Conservation (phyloP, 1,140 invertebrate genomes). For the Cryptotermes secundus region DNA sequence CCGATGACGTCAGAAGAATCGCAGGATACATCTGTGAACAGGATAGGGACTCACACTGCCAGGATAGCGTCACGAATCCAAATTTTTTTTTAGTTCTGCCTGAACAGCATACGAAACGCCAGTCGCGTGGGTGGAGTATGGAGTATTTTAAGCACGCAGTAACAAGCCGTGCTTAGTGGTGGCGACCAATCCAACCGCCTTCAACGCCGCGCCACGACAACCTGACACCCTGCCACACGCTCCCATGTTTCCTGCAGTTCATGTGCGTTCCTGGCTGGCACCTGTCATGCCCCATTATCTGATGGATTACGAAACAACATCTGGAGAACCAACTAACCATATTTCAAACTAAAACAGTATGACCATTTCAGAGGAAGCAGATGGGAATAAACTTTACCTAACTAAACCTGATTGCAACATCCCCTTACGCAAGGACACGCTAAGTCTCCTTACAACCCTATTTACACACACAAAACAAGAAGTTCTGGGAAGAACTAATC, state of each 20-base stretch:
- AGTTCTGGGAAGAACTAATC: too few species aligned
- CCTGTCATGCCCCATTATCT: background rate
- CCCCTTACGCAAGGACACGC: too few species aligned
- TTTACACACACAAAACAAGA: too few species aligned
- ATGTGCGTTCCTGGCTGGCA: background rate
- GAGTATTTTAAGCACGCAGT: conserved; percentile 9
- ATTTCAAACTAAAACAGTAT: too few species aligned
- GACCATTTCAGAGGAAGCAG: too few species aligned
- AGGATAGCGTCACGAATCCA: too few species aligned
- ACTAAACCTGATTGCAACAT: too few species aligned
- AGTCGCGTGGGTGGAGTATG: background rate
- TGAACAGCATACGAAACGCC: background rate
- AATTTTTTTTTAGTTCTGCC: background rate
- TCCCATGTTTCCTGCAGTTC: background rate
- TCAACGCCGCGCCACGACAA: background rate
- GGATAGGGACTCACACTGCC: too few species aligned
- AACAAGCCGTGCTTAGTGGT: conserved; percentile 1
- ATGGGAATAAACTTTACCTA: too few species aligned
- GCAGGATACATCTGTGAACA: too few species aligned
- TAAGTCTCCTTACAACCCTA: too few species aligned
- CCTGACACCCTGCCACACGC: background rate
- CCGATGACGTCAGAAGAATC: too few species aligned
- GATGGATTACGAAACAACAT: background rate
- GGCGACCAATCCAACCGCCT: background rate
- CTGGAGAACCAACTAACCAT: background rate